phyloP scores from a whole-genome alignment of 2,888 invertebrate genomes.

The Oxyteleia sp. region DNA sequence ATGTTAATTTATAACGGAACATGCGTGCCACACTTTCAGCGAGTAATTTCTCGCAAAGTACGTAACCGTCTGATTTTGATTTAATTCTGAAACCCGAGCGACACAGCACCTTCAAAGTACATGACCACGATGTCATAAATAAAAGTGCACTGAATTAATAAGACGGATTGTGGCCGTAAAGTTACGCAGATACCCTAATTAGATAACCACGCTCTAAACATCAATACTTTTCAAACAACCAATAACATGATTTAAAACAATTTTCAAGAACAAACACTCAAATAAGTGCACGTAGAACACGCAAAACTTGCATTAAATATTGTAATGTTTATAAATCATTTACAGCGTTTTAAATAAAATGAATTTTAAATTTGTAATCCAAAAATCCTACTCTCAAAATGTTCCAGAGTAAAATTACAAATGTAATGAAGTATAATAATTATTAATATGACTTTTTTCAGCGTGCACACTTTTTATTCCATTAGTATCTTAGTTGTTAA shows the following conservation, averaged over 20 bases:
- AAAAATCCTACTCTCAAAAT: too few species aligned
- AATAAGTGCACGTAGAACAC: too few species aligned
- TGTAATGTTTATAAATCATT: too few species aligned
- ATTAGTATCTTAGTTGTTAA: too few species aligned
- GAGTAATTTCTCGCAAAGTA: conserved; percentile 45
- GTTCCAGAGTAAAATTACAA: too few species aligned
- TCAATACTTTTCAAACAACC: neutral
- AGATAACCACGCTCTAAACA: conserved; percentile 28
- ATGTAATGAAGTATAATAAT: too few species aligned
- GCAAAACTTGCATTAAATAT: too few species aligned
- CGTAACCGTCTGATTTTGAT: conserved; percentile 48
- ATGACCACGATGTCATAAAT: conserved; percentile 42
- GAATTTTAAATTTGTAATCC: too few species aligned
- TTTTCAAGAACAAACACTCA: neutral
- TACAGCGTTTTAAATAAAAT: too few species aligned
- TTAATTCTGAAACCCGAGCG: conserved; percentile 41
- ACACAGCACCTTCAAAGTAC: conserved; percentile 43
- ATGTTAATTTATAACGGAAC: conserved; percentile 76
- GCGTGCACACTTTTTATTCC: too few species aligned
- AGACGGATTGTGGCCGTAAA: conserved; percentile 41
- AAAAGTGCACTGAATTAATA: conserved; percentile 46
- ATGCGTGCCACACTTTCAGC: conserved; percentile 63
- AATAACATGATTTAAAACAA: neutral
- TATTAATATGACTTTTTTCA: too few species aligned
- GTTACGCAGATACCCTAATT: conserved; percentile 31